These are phyloP conservation scores for Dreissena polymorpha DNA, from an alignment of 1,140 invertebrate species.

Conservation along the genomic window DNA sequence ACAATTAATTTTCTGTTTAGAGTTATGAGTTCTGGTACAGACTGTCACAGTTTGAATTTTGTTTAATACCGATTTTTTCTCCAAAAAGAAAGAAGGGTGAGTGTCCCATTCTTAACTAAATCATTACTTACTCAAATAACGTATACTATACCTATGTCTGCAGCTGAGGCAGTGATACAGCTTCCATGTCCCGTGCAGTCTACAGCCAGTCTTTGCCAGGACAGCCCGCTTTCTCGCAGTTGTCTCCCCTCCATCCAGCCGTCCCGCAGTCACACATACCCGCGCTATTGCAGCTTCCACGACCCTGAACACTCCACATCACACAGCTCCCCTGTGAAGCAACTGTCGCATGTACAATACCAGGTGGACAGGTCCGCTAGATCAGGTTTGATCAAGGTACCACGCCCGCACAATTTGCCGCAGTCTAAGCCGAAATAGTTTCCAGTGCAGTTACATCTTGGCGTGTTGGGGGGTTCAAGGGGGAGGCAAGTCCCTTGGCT, in stretches of 20 bases:
- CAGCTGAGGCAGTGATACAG: constrained; percentile 49
- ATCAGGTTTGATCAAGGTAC: constrained; percentile 43
- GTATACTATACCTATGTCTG: constrained; percentile 21
- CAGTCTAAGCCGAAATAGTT: constrained; percentile 68
- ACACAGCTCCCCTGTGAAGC: constrained; percentile 52
- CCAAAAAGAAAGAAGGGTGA: too few species aligned
- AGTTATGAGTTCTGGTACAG: too few species aligned
- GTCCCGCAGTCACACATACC: constrained; percentile 59
- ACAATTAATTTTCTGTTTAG: too few species aligned
- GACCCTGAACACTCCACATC: constrained; percentile 53
- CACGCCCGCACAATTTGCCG: constrained; percentile 62
- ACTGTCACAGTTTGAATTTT: too few species aligned
- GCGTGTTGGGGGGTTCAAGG: background rate
- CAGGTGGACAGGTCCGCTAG: constrained; percentile 30
- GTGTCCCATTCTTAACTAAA: too few species aligned
- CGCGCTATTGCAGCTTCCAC: constrained; percentile 44
- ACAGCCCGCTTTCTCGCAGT: constrained; percentile 64
- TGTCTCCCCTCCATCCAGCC: constrained; percentile 60
- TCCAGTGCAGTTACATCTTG: constrained; percentile 56
- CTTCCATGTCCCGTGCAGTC: constrained; percentile 55
- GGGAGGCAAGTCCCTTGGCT: constrained; percentile 53
- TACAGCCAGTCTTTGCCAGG: constrained; percentile 21
- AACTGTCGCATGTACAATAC: constrained; percentile 53
- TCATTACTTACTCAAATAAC: too few species aligned
- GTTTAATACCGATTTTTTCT: too few species aligned